phyloP scores from a whole-genome alignment of 2,888 invertebrate genomes.

The Andrena chrysosceles region DNA sequence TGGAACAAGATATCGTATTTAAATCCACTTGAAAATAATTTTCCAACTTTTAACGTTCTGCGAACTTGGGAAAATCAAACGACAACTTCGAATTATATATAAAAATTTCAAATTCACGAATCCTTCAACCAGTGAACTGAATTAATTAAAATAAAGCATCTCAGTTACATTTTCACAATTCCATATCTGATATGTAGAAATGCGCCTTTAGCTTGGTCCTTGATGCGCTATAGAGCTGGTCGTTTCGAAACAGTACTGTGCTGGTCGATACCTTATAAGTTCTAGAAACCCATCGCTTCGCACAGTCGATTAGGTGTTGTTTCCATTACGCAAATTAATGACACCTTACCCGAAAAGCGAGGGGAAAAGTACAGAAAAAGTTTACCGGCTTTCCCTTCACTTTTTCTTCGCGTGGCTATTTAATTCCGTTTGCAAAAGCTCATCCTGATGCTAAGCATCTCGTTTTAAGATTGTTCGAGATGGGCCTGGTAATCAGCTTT shows the following conservation, averaged over 20 bases:
- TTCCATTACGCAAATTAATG: no score
- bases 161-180: not conserved
- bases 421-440: not conserved
- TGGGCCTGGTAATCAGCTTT: not conserved
- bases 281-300: no score
- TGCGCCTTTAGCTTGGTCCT: not conserved
- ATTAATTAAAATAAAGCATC: not conserved
- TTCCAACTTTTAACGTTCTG: not conserved
- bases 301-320: no score
- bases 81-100: no score
- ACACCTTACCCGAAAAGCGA: no score
- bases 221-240: not conserved
- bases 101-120: no score
- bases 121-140: no score
- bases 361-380: no score
- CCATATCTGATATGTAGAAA: not conserved
- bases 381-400: no score
- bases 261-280: constrained; percentile 1
- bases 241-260: not conserved
- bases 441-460: not conserved
- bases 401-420: not conserved
- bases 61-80: no score
- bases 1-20: not conserved
- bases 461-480: not conserved
- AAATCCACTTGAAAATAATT: not conserved